Evolutionary conservation across 2,113 vertebrate genomes (phyloP), one percentile per base, ranked within the genome.

Genomic region (Oryzias celebensis): DNA sequence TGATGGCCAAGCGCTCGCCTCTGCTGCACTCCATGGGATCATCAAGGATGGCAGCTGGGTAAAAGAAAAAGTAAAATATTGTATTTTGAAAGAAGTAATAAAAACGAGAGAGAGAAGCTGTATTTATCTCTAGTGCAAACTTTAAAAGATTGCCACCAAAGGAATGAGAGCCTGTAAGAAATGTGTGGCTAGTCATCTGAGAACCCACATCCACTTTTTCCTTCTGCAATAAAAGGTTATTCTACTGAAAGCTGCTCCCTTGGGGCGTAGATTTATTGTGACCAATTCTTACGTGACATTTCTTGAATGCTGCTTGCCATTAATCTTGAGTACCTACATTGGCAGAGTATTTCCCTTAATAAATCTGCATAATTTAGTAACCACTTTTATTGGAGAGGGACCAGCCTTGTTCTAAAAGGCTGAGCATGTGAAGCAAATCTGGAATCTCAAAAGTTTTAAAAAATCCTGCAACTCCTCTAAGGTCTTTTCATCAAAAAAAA

Each of bases 11-110:
- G 43, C 97, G 91, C 86, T 99, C 97, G 36, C 97, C 97, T 84
- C 97, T 91, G 90, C 95, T 99, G 92, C 97, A 99, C 90, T 98
- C 97, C 97, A 99, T 98, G n/a, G 96, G 97, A 89, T 99, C 97
- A 65, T 99, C 96, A 72, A 98, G 92, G 82, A 99, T 96, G 84
- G 85, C 74, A 52, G 85, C 87, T 87, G 54, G 24, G n/a, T 18
- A 54, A 7, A 70, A 59, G 5, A 18, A 14, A 53, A 15, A 5
- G 22, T 10, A 43, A 28, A 41, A 52, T 1, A 62, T 4, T 3
- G 6, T 23, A 17, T 66, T 44, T 52, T 54, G 42, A 58, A 51
- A 5, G 13, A 7, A 8, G 49, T 46, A 49, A 14, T 52, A 12
- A 56, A 43, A 61, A 24, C 36, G 53, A 0, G 5, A 28, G 44